Percentiles rank a stretch among this genome's conserved stretches.
Evolutionary conservation across 2,888 invertebrate genomes (phyloP).

Genomic region (Synergus itoensis): DNA sequence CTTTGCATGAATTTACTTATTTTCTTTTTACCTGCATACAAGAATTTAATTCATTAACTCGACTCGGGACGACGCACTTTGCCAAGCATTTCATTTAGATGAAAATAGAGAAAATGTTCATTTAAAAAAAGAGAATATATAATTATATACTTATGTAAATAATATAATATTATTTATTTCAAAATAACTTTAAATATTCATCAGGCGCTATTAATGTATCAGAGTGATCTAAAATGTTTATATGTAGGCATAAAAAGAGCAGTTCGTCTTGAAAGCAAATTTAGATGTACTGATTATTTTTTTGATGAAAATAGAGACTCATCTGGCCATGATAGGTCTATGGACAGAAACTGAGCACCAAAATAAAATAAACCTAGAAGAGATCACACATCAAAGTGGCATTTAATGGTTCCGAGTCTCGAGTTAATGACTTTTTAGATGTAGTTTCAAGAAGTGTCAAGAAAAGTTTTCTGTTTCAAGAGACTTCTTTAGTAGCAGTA

Average conservation of each 20-base stretch:
- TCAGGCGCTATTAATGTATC: neutral
- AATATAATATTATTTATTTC: too few relatives aligned
- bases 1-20: neutral
- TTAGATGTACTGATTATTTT: neutral
- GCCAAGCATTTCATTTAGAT: neutral
- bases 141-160: too few relatives aligned
- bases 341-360: neutral
- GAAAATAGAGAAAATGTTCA: neutral
- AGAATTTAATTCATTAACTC: neutral
- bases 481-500: too few relatives aligned
- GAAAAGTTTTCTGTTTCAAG: neutral
- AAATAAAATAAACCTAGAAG: neutral
- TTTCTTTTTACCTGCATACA: neutral
- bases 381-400: neutral
- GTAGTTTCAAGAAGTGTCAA: neutral
- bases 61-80: neutral
- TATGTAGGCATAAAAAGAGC: neutral
- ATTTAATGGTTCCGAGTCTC: constrained; percentile 7
- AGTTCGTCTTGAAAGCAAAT: neutral
- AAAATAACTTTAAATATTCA: too few relatives aligned
- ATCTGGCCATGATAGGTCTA: neutral
- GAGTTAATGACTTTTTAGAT: neutral
- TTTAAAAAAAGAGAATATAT: neutral
- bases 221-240: neutral
- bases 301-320: neutral